Conservation (phyloP, 2,888 invertebrate species). For the Eudasyphora cyanicolor region DNA sequence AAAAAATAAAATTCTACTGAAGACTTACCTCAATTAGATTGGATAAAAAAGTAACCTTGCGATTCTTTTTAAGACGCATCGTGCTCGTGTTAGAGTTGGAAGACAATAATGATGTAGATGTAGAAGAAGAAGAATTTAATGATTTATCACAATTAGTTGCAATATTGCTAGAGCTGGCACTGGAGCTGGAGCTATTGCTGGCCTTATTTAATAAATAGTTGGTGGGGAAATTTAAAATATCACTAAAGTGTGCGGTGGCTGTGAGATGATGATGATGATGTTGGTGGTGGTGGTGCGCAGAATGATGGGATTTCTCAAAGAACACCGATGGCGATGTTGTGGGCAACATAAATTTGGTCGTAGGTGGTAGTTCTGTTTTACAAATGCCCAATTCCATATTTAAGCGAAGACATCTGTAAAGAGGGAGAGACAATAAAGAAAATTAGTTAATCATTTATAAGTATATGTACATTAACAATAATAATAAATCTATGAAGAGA, state of each 20-base stretch:
- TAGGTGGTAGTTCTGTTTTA: conserved; percentile 76
- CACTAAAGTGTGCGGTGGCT: conserved; percentile 70
- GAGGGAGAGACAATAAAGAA: not conserved
- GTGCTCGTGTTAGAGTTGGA: conserved; percentile 52
- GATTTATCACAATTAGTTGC: conserved; percentile 60
- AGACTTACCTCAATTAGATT: conserved; percentile 78
- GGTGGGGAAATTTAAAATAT: conserved; percentile 73
- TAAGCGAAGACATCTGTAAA: conserved; percentile 73
- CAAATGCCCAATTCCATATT: conserved; percentile 77
- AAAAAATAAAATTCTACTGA: conserved; percentile 15
- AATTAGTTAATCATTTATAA: not conserved
- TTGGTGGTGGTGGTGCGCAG: conserved; percentile 33
- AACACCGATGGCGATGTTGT: conserved; percentile 71
- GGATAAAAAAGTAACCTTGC: conserved; percentile 79
- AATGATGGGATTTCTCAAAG: conserved; percentile 69
- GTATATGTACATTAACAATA: not conserved
- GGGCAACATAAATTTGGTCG: conserved; percentile 78
- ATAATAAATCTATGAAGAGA: too few relatives aligned
- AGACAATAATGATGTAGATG: conserved; percentile 43
- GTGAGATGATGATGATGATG: conserved; percentile 47
- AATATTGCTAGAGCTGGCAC: conserved; percentile 47
- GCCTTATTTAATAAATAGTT: conserved; percentile 71
- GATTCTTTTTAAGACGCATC: conserved; percentile 80
- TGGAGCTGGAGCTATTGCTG: conserved; percentile 54
- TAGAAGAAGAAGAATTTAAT: conserved; percentile 34